phyloP scores from a whole-genome alignment of 2,113 vertebrate genomes.

The Vulpes ferrilata region DNA sequence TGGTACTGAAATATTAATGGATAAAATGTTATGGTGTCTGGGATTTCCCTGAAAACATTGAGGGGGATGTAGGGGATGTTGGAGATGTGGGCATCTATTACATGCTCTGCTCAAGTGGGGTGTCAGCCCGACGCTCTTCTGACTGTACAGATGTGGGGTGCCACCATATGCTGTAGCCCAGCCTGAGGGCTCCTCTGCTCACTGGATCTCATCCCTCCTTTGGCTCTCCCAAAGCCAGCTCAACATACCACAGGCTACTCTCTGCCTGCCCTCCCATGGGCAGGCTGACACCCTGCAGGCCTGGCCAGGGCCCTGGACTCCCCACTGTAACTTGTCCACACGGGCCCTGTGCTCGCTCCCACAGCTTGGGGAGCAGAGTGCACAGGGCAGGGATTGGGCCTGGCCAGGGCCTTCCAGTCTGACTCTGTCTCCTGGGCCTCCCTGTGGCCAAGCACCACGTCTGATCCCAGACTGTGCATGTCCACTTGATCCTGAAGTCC shows the following conservation, averaged over 20 bases:
- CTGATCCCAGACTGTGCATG: background rate
- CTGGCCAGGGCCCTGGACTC: background rate
- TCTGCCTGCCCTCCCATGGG: background rate
- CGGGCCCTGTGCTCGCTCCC: background rate
- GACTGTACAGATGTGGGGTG: background rate
- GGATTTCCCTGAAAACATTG: background rate
- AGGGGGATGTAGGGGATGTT: no score
- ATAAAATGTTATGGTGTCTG: background rate
- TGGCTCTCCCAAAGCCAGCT: background rate
- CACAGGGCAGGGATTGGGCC: background rate
- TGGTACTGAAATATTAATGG: background rate
- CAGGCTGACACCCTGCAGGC: background rate
- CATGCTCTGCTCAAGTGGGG: rapidly evolving
- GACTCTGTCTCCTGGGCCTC: background rate
- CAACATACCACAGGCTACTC: background rate
- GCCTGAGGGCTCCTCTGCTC: background rate
- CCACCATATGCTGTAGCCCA: background rate
- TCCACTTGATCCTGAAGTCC: background rate
- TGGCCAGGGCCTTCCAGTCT: background rate
- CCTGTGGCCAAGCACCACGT: background rate
- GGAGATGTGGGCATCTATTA: background rate
- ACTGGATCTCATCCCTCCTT: background rate
- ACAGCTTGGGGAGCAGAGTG: background rate
- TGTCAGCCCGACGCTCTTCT: background rate
- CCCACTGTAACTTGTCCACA: rapidly evolving